Percentiles rank a stretch among this genome's conserved stretches.
Conservation (phyloP, 2,888 invertebrate genomes). For the Metalampra italica region DNA sequence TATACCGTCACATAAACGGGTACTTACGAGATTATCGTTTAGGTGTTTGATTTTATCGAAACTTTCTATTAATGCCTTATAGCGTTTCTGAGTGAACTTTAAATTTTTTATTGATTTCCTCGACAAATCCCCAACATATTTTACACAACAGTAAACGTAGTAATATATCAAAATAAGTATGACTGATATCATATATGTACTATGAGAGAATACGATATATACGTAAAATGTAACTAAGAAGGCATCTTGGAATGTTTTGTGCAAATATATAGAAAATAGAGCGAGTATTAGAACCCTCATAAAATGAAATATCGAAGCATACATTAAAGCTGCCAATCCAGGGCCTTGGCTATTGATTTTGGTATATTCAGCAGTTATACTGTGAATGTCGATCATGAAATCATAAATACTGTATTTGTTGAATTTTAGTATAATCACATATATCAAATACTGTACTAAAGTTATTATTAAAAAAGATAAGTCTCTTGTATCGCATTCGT, state of each 20-base stretch:
- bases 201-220: not conserved
- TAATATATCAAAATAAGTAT: not conserved
- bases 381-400: not conserved
- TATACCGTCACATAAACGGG: not conserved
- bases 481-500: not conserved
- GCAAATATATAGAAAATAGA: not conserved
- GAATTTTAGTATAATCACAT: not conserved
- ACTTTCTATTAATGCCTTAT: not conserved
- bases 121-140: not conserved
- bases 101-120: not conserved
- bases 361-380: not conserved
- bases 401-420: not conserved
- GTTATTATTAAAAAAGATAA: not conserved
- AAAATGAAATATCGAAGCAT: not conserved
- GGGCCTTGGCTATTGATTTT: not conserved
- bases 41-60: not conserved
- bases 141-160: not conserved
- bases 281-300: not conserved
- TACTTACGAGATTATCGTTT: not conserved
- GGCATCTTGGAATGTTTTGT: not conserved
- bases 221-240: not conserved
- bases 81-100: not conserved
- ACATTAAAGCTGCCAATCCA: not conserved
- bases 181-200: not conserved
- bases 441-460: not conserved